Conservation (phyloP, 2,888 invertebrate genomes). For the Drosophila nigricruria region DNA sequence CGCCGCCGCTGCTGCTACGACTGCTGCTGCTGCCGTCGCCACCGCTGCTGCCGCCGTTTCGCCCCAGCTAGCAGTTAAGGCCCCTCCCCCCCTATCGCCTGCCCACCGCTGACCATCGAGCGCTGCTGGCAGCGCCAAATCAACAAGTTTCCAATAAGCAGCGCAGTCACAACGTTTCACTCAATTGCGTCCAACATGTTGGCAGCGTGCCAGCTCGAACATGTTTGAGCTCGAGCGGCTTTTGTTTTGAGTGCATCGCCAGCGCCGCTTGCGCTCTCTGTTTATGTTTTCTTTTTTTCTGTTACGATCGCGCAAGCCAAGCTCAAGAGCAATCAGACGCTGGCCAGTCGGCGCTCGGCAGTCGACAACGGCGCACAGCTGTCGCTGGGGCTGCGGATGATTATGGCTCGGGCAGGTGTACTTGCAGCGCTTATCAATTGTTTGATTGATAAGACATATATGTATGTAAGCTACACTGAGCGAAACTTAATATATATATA, state of each 20-base stretch:
- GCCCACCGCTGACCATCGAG: constrained; percentile 6
- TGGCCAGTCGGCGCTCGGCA: constrained; percentile 7
- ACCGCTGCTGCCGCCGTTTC: constrained; percentile 9
- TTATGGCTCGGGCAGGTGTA: constrained; percentile 27
- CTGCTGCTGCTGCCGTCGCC: constrained; percentile 9
- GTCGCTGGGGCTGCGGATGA: background rate
- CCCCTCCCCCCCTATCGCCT: background rate
- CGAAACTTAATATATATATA: constrained; percentile 3
- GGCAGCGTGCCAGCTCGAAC: constrained; percentile 28
- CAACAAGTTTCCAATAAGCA: constrained; percentile 58
- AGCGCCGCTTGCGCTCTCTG: constrained; percentile 47
- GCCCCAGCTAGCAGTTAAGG: constrained; percentile 7
- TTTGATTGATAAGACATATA: constrained; percentile 20
- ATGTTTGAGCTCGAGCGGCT: constrained; percentile 56
- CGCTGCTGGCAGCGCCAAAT: constrained; percentile 43
- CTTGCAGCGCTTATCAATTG: constrained; percentile 28
- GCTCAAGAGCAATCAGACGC: constrained; percentile 55
- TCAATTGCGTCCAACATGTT: constrained; percentile 44
- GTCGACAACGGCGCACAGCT: constrained; percentile 8
- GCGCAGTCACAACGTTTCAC: constrained; percentile 34
- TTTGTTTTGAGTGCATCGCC: constrained; percentile 50
- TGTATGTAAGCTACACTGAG: background rate
- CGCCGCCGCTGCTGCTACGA: constrained; percentile 8
- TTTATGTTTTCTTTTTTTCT: constrained; percentile 46
- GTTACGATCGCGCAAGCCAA: constrained; percentile 33